phyloP scores from a whole-genome alignment of 23 tunicate species.

The Clavelina lepadiformis region DNA sequence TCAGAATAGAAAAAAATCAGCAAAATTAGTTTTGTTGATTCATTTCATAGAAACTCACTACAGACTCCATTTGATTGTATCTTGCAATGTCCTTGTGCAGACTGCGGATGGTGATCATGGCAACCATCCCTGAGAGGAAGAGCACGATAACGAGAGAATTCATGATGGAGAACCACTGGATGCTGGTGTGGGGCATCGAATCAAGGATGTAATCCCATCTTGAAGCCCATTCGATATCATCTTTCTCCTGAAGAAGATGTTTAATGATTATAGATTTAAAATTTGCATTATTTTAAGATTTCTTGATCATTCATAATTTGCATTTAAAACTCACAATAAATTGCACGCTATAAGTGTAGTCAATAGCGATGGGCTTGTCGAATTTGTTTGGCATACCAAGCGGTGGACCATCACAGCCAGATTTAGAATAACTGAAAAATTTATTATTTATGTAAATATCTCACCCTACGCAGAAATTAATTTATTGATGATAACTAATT shows the following conservation, averaged over 20 bases:
- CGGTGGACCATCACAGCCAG: constrained; percentile 44
- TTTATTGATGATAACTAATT: too few relatives aligned
- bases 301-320: too few relatives aligned
- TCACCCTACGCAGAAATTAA: background rate
- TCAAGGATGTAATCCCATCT: constrained; percentile 98
- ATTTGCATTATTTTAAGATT: too few relatives aligned
- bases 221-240: constrained; percentile 82
- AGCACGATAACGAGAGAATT: constrained; percentile 95
- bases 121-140: constrained; percentile 99
- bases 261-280: too few relatives aligned
- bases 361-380: constrained; percentile 25
- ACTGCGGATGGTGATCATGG: constrained; percentile 90
- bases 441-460: background rate
- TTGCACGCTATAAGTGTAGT: constrained; percentile 58
- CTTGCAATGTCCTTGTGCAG: constrained; percentile 92
- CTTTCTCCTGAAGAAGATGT: constrained; percentile 34
- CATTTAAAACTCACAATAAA: constrained; percentile 54
- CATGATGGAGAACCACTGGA: constrained; percentile 99
- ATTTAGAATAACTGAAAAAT: constrained; percentile 27
- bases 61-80: constrained; percentile 87
- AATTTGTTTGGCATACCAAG: constrained; percentile 37
- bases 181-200: constrained; percentile 82
- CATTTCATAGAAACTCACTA: constrained; percentile 73
- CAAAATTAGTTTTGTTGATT: too few relatives aligned
- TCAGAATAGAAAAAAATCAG: too few relatives aligned